Conservation (phyloP, 2,888 invertebrate species). For the Leptinotarsa tumamoca region DNA sequence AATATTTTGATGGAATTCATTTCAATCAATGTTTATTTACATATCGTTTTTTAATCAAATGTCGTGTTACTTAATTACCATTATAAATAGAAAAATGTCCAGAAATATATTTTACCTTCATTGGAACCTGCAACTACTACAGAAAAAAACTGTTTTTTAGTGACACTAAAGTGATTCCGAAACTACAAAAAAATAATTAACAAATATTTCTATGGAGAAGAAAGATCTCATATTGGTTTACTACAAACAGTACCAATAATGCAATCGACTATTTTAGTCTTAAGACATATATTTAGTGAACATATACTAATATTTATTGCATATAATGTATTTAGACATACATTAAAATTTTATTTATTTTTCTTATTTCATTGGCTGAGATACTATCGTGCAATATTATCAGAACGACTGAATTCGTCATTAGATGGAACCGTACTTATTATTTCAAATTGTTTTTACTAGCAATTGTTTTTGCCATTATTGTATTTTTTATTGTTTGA, state of each 20-base stretch:
- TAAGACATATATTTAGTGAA: conserved; percentile 64
- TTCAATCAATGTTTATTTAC: too few relatives aligned
- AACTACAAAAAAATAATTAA: too few relatives aligned
- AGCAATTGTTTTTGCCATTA: conserved; percentile 37
- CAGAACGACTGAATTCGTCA: conserved; percentile 65
- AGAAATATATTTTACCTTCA: too few relatives aligned
- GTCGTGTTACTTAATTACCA: too few relatives aligned
- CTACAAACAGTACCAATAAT: conserved; percentile 1
- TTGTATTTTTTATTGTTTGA: conserved; percentile 24
- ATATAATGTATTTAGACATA: conserved; percentile 64
- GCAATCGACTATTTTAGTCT: conserved; percentile 48
- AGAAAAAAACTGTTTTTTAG: too few relatives aligned
- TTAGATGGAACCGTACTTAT: conserved; percentile 55
- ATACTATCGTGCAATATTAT: conserved; percentile 67
- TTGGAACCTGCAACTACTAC: too few relatives aligned
- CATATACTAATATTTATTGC: conserved; percentile 66
- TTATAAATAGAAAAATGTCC: too few relatives aligned
- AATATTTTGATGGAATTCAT: too few relatives aligned
- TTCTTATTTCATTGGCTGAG: conserved; percentile 62
- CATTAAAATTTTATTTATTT: conserved; percentile 48
- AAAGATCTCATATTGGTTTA: neutral
- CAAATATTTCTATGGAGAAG: too few relatives aligned
- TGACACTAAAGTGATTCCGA: too few relatives aligned
- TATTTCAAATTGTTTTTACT: conserved; percentile 46
- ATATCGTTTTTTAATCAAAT: too few relatives aligned